These are phyloP conservation scores for Ariopsis seemanni DNA, from an alignment of 2,113 vertebrate genomes.

Conservation along the genomic window DNA sequence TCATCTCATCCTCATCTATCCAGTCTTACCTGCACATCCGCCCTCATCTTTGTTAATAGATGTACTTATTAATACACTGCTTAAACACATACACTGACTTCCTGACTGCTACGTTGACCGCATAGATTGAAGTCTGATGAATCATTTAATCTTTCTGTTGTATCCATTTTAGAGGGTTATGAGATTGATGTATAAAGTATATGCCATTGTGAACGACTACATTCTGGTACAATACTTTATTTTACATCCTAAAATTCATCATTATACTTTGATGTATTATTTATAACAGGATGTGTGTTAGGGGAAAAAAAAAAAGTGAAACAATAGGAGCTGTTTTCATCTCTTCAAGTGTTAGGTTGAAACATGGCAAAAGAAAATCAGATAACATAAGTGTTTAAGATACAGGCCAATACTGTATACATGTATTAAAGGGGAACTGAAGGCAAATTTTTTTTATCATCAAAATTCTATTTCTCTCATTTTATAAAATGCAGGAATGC, in stretches of 20 bases:
- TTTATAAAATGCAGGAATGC: no score
- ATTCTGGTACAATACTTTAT: not conserved
- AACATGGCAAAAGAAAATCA: not conserved
- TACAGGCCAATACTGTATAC: not conserved
- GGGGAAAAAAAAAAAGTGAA: not conserved
- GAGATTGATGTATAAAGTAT: not conserved
- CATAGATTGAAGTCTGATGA: not conserved
- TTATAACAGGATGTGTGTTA: not conserved
- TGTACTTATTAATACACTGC: conserved; percentile 11
- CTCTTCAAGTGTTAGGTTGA: not conserved
- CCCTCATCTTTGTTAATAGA: not conserved
- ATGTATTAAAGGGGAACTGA: no score
- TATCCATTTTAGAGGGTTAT: not conserved
- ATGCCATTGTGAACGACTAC: not conserved
- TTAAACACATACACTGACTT: not conserved
- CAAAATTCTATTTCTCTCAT: no score
- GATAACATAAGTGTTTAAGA: not conserved
- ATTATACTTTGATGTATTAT: not conserved
- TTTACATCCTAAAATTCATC: not conserved
- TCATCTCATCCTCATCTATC: not conserved
- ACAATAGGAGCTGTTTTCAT: not conserved
- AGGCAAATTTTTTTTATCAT: no score
- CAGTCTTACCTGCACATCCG: not conserved
- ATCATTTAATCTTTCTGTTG: not conserved
- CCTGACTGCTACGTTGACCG: not conserved